Base-by-base conservation (phyloP, 1,140 invertebrate genomes). In the Bombus sylvicola region DNA sequence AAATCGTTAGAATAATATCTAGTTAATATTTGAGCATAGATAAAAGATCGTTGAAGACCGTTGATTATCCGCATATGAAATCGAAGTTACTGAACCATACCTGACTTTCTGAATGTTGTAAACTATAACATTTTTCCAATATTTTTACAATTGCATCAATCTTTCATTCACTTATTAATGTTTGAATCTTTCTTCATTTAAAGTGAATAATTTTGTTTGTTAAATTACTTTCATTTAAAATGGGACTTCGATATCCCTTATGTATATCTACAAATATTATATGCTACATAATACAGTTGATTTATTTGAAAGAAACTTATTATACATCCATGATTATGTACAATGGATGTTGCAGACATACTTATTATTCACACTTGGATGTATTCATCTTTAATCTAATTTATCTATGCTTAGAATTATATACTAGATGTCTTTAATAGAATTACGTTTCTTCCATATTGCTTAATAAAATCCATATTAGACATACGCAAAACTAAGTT, bases 211-310 rank as follows among this genome's bases (percentile, higher is more conserved):
- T 89, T 81, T 71, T 76, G 43, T 76, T 34, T 59, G n/a, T 76
- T 81, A 83, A 57, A 89, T 83, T 80, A 76, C 88, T 81, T 85
- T 85, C 84, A 75, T 81, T 85, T 79, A 81, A 85, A 85, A 81
- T 37, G 71, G 71, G 69, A 85, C 47, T 57, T 2, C 13, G 53
- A 83, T 22, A 22, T 83, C 41, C 79, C 53, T 64, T 68, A 85
- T 74, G 57, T 62, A 86, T 62, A 82, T 34, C 37, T 78, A 82
- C 18, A 87, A 86, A 82, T 75, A 89, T 76, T 80, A 80, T 41
- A 34, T 43, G 64, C 78, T 64, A 87, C 69, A 81, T 39, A 89
- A 83, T 66, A 62, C 66, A 76, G 62, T 68, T 41, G 68, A 86
- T 88, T 88, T 39, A 72, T 59, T 31, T 15, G 57, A 78, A 88